A percentile compares a stretch with the other conserved stretches of the same genome.
Conservation (phyloP, 2,888 invertebrate species). For the Syrphus vitripennis region DNA sequence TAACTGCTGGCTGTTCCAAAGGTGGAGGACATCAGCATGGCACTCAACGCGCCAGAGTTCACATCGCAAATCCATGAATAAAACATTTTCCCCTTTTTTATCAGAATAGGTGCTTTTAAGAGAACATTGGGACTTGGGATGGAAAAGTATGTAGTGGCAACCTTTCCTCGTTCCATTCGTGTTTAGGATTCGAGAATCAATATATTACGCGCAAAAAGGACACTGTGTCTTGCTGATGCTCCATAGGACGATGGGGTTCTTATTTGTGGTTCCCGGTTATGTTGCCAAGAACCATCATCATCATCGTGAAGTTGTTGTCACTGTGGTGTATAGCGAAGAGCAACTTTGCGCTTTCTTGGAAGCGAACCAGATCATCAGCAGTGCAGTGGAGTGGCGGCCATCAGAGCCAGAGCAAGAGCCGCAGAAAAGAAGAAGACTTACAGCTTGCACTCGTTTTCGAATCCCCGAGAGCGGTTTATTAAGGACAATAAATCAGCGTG, state of each 20-base stretch:
- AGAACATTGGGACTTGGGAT: not conserved
- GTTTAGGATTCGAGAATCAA: conserved; percentile 63
- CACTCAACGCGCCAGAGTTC: conserved; percentile 66
- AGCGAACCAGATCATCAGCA: conserved; percentile 53
- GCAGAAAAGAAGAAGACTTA: conserved; percentile 32
- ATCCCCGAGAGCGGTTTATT: conserved; percentile 65
- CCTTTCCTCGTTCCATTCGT: conserved; percentile 29
- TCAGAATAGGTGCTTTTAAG: conserved; percentile 8
- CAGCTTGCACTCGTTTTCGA: conserved; percentile 54
- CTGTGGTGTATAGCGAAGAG: conserved; percentile 3
- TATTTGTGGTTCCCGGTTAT: conserved; percentile 20
- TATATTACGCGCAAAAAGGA: conserved; percentile 68
- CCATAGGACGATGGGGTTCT: conserved; percentile 15
- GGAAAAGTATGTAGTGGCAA: conserved; percentile 27
- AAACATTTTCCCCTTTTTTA: conserved; percentile 54
- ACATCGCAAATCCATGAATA: conserved; percentile 68
- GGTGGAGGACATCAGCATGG: conserved; percentile 48
- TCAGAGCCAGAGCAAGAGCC: no score
- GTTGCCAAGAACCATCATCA: conserved; percentile 56
- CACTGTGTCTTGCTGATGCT: conserved; percentile 9
- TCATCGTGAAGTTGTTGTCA: conserved; percentile 53
- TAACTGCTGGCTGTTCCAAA: conserved; percentile 9
- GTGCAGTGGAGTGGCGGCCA: not conserved
- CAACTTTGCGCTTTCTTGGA: conserved; percentile 47
- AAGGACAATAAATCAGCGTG: conserved; percentile 71